Evolutionary conservation across 2,797 vertebrate species (phyloP), one percentile per base, ranked within the genome.

Genomic region (Agapornis canus): DNA sequence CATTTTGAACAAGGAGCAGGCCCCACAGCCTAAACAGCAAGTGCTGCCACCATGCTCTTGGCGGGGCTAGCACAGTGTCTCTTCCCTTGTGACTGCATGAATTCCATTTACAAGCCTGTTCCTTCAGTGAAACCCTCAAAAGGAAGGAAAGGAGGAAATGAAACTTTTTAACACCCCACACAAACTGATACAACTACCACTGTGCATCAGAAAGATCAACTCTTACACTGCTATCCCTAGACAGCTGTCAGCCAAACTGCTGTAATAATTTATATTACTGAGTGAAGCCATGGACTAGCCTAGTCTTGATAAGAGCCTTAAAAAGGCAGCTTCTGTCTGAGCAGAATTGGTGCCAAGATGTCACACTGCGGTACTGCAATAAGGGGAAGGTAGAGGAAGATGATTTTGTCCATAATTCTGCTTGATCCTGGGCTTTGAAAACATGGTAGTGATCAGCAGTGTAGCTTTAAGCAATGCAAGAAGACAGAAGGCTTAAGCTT

Each of bases 101-200:
- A 54, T 37, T 49, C 40, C 29, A 23, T 23, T 70, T 40, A 45
- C 37, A 32, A 65, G 43, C 43, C 61, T 70, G 26, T 66, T 87
- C 32, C 18, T 37, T 91, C 82, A 19, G 54, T 9, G 6, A 51
- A 70, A 8, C 70, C 21, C 59, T 72, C 81, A 68, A 9, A 85
- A 83, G 60, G 64, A 77, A 63, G 72, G 63, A 75, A 81, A 64
- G 40, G 40, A 81, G 57, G 45, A 86, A 81, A 78, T 75, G 23
- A 81, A 54, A 0, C 82, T 32, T 85, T n/a, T 3, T 75, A 86
- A 65, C 54, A 72, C 19, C 21, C 31, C 45, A 0, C 51, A 40
- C 47, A 48, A 19, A 49, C 51, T 73, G 43, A 37, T 66, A 61
- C 15, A 80, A 89, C 72, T 89, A 80, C 10, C 6, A 1, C 48